Evolutionary conservation across 2,888 invertebrate species (phyloP).

Genomic region (Drosophila flavopinicola): DNA sequence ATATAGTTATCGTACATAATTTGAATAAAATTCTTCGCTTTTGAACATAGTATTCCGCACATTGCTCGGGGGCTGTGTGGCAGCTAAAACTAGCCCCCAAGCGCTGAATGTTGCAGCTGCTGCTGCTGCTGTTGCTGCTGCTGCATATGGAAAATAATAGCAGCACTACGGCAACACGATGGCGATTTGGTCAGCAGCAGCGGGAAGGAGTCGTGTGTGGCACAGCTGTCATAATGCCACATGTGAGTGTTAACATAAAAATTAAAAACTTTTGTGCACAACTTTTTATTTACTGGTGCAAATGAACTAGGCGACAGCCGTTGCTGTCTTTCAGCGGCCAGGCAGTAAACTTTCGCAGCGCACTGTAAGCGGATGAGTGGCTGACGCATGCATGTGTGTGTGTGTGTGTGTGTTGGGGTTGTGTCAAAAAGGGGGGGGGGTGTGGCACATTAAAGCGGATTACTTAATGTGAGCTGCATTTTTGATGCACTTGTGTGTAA

Average conservation of each 20-base stretch:
- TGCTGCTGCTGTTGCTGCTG: too few relatives aligned
- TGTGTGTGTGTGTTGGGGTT: not conserved
- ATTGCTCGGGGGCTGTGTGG: slow-evolving; percentile 7
- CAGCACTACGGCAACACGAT: slow-evolving; percentile 20
- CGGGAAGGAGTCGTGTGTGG: slow-evolving; percentile 11
- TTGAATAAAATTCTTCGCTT: slow-evolving; percentile 16
- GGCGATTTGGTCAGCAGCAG: slow-evolving; percentile 28
- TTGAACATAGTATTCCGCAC: slow-evolving; percentile 2
- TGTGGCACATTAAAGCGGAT: slow-evolving; percentile 67
- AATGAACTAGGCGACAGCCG: slow-evolving; percentile 44
- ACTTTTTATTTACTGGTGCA: slow-evolving; percentile 58
- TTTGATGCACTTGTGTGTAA: slow-evolving; percentile 40
- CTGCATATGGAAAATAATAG: slow-evolving; percentile 21
- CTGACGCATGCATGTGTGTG: not conserved
- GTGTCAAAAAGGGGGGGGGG: slow-evolving; percentile 1
- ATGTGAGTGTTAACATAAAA: slow-evolving; percentile 57
- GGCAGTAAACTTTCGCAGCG: slow-evolving; percentile 37
- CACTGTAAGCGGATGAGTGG: slow-evolving; percentile 34
- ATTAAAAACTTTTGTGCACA: slow-evolving; percentile 54
- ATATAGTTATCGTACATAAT: slow-evolving; percentile 23
- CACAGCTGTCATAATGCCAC: slow-evolving; percentile 41
- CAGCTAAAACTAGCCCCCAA: slow-evolving; percentile 27
- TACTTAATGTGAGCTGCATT: slow-evolving; percentile 63
- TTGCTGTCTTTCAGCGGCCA: slow-evolving; percentile 35
- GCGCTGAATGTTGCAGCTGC: slow-evolving; percentile 12